These are phyloP conservation scores for Triplophysa bombifrons DNA, from an alignment of 2,797 vertebrate genomes.

Conservation along the genomic window DNA sequence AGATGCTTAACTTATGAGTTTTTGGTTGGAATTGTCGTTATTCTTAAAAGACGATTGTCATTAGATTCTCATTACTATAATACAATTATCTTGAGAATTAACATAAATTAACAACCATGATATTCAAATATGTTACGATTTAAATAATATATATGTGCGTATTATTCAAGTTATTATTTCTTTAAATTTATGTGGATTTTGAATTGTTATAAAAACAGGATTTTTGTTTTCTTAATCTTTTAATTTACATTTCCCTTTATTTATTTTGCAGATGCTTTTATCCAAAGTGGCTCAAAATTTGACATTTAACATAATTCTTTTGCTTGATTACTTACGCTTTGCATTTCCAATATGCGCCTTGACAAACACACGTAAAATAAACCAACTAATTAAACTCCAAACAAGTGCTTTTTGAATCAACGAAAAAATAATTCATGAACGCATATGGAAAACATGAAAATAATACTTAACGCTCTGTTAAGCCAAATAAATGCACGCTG, in stretches of 20 bases:
- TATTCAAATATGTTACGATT: background rate
- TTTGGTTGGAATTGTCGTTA: constrained; percentile 7
- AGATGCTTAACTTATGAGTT: background rate
- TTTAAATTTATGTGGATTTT: background rate
- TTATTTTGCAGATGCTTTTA: too few species aligned
- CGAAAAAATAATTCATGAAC: background rate
- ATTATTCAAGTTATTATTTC: background rate
- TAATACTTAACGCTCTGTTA: constrained; percentile 36
- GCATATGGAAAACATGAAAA: constrained; percentile 23
- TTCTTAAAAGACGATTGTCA: background rate
- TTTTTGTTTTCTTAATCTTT: background rate
- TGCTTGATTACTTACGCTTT: background rate
- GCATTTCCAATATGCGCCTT: background rate
- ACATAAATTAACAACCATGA: background rate
- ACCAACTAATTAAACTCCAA: background rate
- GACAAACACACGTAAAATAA: background rate
- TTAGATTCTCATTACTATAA: constrained; percentile 26
- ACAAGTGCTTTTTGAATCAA: constrained; percentile 3
- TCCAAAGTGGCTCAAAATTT: too few species aligned
- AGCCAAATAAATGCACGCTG: constrained; percentile 38
- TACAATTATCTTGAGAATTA: background rate
- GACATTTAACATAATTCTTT: background rate
- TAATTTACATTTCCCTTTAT: too few species aligned
- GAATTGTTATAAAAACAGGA: too few species aligned
- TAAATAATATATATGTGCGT: background rate